These are phyloP conservation scores for Thymallus thymallus DNA, from an alignment of 2,113 vertebrate species.

Conservation along the genomic window DNA sequence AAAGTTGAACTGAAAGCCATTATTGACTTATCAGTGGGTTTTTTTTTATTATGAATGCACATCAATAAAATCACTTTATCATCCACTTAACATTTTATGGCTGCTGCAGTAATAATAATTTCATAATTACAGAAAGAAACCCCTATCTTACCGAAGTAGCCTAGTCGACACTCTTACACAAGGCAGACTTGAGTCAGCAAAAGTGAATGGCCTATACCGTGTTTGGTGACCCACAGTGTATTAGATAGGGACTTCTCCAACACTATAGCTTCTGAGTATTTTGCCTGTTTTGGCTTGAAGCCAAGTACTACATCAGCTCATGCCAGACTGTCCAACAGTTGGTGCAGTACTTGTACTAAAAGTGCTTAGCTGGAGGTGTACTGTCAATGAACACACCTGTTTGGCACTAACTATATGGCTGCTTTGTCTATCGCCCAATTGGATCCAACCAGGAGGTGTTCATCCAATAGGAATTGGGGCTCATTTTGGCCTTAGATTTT, in stretches of 20 bases:
- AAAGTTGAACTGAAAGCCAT: conserved; percentile 46
- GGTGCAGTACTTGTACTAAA: conserved; percentile 30
- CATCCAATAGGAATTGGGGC: conserved; percentile 11
- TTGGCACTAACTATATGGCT: conserved; percentile 3
- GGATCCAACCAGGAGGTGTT: neutral
- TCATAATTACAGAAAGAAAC: conserved; percentile 17
- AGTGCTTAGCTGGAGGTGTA: conserved; percentile 20
- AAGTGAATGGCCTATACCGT: conserved; percentile 46
- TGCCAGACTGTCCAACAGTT: conserved; percentile 41
- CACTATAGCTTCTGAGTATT: conserved; percentile 51
- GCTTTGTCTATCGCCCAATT: conserved; percentile 2
- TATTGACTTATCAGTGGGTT: conserved; percentile 43
- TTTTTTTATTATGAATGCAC: no score
- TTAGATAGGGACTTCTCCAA: conserved; percentile 40
- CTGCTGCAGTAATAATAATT: conserved; percentile 24
- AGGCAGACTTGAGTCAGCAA: conserved; percentile 56
- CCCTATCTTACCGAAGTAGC: neutral
- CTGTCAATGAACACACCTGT: conserved; percentile 44
- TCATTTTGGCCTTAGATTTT: conserved; percentile 12
- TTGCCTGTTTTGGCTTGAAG: conserved; percentile 38
- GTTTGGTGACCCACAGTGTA: conserved; percentile 38
- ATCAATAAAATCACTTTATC: conserved; percentile 22
- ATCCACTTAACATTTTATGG: conserved; percentile 1
- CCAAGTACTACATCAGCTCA: conserved; percentile 45
- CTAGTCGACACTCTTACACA: conserved; percentile 26